phyloP scores from a whole-genome alignment of 2,888 invertebrate genomes.

The Cheilosia soror region DNA sequence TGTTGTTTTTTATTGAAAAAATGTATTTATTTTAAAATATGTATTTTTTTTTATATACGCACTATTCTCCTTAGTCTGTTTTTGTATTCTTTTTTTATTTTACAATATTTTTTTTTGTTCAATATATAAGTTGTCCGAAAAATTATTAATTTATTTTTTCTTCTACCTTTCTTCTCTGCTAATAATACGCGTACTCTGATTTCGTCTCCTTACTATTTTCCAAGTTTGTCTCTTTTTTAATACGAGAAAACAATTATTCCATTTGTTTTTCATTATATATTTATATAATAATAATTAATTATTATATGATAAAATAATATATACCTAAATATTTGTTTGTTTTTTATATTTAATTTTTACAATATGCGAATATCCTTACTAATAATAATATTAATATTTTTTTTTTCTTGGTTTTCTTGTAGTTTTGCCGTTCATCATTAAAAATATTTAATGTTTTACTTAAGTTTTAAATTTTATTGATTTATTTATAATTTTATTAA shows the following conservation, averaged over 20 bases:
- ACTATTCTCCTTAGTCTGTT: slow-evolving; percentile 72
- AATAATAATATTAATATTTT: slow-evolving; percentile 65
- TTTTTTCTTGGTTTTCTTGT: slow-evolving; percentile 20
- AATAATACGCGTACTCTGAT: slow-evolving; percentile 69
- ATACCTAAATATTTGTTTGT: slow-evolving; percentile 71
- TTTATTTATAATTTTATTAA: slow-evolving; percentile 35
- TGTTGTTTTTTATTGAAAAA: slow-evolving; percentile 76
- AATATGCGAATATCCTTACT: slow-evolving; percentile 73
- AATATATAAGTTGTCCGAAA: slow-evolving; percentile 74
- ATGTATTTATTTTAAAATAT: slow-evolving; percentile 77
- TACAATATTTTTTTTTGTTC: slow-evolving; percentile 53
- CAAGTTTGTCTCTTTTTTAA: slow-evolving; percentile 41
- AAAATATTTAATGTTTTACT: slow-evolving; percentile 62
- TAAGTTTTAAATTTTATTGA: slow-evolving; percentile 63
- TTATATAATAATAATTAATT: slow-evolving; percentile 66
- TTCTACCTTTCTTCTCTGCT: slow-evolving; percentile 42
- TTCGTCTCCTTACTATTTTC: slow-evolving; percentile 56
- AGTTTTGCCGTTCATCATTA: slow-evolving; percentile 68
- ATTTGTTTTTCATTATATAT: slow-evolving; percentile 28
- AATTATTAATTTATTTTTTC: slow-evolving; percentile 54
- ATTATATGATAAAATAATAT: slow-evolving; percentile 76
- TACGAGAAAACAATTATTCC: slow-evolving; percentile 70
- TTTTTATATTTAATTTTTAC: slow-evolving; percentile 61
- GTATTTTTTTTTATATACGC: slow-evolving; percentile 74
- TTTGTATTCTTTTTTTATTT: slow-evolving; percentile 38